A percentile compares a stretch with the other conserved stretches of the same genome.
These are phyloP conservation scores for Beroe forskalii DNA, from an alignment of 37 sponge, comb jelly and placozoan species.

Conservation along the genomic window DNA sequence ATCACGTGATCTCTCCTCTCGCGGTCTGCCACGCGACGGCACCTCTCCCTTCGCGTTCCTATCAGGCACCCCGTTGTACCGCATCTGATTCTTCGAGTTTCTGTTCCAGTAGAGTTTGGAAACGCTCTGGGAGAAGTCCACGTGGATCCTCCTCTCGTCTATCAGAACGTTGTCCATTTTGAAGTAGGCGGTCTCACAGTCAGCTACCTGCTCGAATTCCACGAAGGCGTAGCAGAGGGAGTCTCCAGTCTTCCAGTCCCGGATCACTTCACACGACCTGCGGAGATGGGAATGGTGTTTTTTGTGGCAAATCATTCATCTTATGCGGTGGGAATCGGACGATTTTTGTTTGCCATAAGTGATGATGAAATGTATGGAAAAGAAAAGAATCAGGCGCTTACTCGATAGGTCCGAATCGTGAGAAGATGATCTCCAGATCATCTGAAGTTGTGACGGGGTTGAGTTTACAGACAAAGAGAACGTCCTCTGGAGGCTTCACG, in stretches of 20 bases:
- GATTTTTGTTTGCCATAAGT: no score
- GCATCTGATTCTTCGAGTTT: constrained; percentile 46
- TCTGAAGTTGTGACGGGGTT: constrained; percentile 93
- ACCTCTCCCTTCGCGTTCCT: background rate
- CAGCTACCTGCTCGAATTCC: constrained; percentile 91
- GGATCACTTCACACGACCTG: constrained; percentile 89
- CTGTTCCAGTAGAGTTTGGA: constrained; percentile 72
- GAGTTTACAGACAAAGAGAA: constrained; percentile 96
- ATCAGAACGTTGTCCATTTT: constrained; percentile 99
- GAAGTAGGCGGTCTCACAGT: constrained; percentile 96
- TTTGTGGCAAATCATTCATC: no score
- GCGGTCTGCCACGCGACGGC: background rate
- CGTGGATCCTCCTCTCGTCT: constrained; percentile 96
- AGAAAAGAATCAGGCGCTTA: constrained; percentile 20
- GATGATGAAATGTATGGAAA: no score
- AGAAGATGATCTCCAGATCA: constrained; percentile 96
- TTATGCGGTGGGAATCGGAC: no score
- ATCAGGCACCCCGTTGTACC: background rate
- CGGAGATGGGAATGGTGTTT: no score
- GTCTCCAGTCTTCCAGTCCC: constrained; percentile 93
- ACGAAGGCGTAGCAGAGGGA: constrained; percentile 97
- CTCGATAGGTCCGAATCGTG: constrained; percentile 89
- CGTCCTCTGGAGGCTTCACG: constrained; percentile 93
- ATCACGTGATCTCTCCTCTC: background rate
- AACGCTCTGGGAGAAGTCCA: constrained; percentile 97